Conservation (phyloP, 2,113 vertebrate species). For the Talpa occidentalis region DNA sequence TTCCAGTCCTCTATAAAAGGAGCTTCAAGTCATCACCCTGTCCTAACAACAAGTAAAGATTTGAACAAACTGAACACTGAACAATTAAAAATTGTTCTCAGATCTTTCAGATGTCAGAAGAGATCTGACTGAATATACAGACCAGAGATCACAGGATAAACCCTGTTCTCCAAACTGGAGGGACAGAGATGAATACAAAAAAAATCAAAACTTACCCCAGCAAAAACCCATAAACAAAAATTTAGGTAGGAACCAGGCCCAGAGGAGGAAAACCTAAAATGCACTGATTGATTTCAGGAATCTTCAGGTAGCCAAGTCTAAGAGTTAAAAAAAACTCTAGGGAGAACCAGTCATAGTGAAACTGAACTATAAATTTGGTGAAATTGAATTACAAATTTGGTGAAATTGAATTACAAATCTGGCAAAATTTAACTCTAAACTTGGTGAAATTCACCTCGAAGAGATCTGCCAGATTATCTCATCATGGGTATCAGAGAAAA, state of each 20-base stretch:
- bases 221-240: not conserved
- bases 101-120: not conserved
- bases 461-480: not conserved
- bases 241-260: not conserved
- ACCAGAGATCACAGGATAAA: not conserved
- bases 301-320: not conserved
- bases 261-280: not conserved
- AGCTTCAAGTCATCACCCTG: not conserved
- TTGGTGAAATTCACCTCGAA: not conserved
- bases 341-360: not conserved
- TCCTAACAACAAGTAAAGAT: not conserved
- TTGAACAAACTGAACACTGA: not conserved
- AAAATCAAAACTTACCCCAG: not conserved
- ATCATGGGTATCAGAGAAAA: not conserved
- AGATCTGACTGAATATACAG: too few species aligned
- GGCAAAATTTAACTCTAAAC: not conserved
- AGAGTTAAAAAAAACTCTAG: not conserved
- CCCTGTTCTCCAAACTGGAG: not conserved
- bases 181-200: not conserved
- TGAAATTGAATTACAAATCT: too few species aligned
- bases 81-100: not conserved
- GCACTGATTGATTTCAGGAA: not conserved
- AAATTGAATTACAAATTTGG: not conserved
- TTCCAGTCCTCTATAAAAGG: not conserved
- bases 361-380: too few species aligned